phyloP scores from a whole-genome alignment of 2,113 vertebrate genomes.

The Chauna torquata region DNA sequence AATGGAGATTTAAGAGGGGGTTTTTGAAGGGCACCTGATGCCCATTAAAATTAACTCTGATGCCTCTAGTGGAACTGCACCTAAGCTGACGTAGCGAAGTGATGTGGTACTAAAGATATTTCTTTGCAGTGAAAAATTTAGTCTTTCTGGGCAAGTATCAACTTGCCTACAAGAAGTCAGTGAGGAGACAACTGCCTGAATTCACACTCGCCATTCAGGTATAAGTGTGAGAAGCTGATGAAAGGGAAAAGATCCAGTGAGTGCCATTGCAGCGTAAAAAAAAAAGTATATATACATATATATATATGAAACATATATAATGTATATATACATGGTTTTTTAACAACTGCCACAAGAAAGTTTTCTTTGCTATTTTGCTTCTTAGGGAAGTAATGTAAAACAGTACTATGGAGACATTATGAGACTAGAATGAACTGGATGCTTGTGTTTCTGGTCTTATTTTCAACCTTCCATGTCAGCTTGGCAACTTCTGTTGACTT shows the following conservation, averaged over 20 bases:
- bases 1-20: not conserved
- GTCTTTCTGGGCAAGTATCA: not conserved
- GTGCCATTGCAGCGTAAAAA: not conserved
- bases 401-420: not conserved
- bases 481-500: not conserved
- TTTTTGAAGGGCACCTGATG: not conserved
- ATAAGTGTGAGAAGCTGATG: not conserved
- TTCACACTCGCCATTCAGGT: not conserved
- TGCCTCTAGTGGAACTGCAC: not conserved
- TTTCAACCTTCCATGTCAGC: not conserved
- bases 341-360: not conserved
- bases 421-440: not conserved
- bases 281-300: too few species aligned
- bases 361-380: not conserved
- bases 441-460: not conserved
- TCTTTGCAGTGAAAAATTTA: not conserved
- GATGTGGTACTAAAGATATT: not conserved
- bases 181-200: not conserved
- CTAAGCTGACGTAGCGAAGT: not conserved
- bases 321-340: not conserved
- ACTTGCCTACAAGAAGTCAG: not conserved
- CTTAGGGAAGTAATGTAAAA: not conserved
- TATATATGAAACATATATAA: too few species aligned
- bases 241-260: not conserved
- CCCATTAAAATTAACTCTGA: not conserved